Evolutionary conservation across 2,888 invertebrate species (phyloP).

Genomic region (Plebejus argus): DNA sequence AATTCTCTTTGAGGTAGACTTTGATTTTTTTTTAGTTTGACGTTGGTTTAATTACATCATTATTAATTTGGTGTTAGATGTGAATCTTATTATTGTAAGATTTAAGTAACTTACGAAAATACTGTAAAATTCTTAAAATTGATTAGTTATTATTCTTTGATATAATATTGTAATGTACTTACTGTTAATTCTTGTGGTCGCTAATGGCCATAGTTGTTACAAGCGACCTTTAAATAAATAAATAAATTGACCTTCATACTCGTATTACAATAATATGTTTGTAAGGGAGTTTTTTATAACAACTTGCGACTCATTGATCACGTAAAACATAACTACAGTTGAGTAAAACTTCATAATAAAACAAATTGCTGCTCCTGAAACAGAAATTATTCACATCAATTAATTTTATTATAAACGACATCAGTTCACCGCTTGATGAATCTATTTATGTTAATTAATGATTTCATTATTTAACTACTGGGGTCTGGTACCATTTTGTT

Average conservation of each 20-base stretch:
- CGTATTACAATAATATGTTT: too few relatives aligned
- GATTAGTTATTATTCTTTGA: too few relatives aligned
- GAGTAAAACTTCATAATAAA: not conserved
- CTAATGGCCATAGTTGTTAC: too few relatives aligned
- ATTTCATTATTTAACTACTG: conserved; percentile 9
- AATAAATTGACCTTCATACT: not conserved
- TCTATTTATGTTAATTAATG: conserved; percentile 27
- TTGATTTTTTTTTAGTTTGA: too few relatives aligned
- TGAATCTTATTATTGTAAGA: too few relatives aligned
- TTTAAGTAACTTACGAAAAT: too few relatives aligned
- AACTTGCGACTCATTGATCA: not conserved
- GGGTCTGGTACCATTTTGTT: conserved; percentile 15
- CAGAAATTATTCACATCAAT: not conserved
- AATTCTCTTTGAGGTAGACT: not conserved
- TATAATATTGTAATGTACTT: too few relatives aligned
- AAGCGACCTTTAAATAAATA: too few relatives aligned
- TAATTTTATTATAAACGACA: conserved; percentile 6
- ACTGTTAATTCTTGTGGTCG: too few relatives aligned
- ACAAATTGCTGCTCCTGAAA: not conserved
- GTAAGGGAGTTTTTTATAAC: not conserved
- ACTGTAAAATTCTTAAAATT: too few relatives aligned
- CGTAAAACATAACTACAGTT: not conserved
- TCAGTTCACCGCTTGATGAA: conserved; percentile 17
- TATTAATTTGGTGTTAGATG: too few relatives aligned
- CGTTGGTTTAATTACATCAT: too few relatives aligned